Evolutionary conservation across 2,888 invertebrate genomes (phyloP), one percentile per base, ranked within the genome.

Genomic region (Cacoxenus indagator): DNA sequence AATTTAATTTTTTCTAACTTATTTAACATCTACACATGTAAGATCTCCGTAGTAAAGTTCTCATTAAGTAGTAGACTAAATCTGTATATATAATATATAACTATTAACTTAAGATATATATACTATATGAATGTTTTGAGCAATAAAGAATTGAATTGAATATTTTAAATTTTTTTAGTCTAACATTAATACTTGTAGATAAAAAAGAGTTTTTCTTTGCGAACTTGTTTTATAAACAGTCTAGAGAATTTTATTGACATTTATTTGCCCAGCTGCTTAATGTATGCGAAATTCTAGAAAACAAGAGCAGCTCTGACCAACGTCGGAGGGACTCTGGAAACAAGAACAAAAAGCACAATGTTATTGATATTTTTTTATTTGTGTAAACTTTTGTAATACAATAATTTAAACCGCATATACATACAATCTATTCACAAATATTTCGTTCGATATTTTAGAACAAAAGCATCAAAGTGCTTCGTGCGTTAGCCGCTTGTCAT

Each of bases 201-300:
- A n/a, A n/a, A n/a, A n/a, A n/a, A n/a, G n/a, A n/a, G n/a, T n/a
- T n/a, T n/a, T n/a, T n/a, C n/a, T n/a, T n/a, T n/a, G n/a, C n/a
- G n/a, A n/a, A n/a, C n/a, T n/a, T n/a, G n/a, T n/a, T n/a, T n/a
- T n/a, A n/a, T n/a, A n/a, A n/a, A n/a, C n/a, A n/a, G n/a, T n/a
- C n/a, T n/a, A n/a, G n/a, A n/a, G n/a, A n/a, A n/a, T 37, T 37
- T 37, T 37, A 37, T 37, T 37, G 37, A 37, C 8, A 37, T 37
- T 37, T 45, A 62, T 62, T 62, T 62, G 61, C 61, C 43, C 61
- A 62, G 61, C 61, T 62, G 61, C 45, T 45, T 45, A 62, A 62
- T 57, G 14, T 57, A 62, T 62, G 61, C 61, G 45, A 62, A 62
- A 62, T 22, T 45, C 48, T 19, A 17, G 22, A 22, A 0, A 51